These are phyloP conservation scores for Aphelenchoides avenae DNA, from an alignment of 1,140 invertebrate genomes.

Conservation along the genomic window DNA sequence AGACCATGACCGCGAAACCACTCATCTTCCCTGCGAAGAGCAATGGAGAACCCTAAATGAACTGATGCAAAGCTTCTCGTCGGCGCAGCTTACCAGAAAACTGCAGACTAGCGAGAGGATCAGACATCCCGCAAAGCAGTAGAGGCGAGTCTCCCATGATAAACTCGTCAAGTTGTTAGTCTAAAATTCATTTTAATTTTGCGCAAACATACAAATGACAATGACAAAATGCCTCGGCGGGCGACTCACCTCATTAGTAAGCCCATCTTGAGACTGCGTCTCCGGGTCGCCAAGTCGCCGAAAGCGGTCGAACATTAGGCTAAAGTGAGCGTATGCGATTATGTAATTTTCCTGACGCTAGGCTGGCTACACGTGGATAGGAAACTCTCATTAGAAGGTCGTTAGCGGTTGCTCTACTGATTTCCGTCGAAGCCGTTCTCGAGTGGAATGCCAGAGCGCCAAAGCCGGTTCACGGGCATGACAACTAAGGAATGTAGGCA, in stretches of 20 bases:
- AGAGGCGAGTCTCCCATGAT: conserved; percentile 41
- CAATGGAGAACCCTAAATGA: conserved; percentile 32
- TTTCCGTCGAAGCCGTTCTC: no score
- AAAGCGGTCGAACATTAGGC: conserved; percentile 16
- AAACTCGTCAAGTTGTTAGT: conserved; percentile 22
- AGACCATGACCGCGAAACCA: conserved; percentile 35
- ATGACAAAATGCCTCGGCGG: neutral
- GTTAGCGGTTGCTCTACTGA: no score
- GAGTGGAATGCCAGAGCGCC: no score
- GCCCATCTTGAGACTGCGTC: conserved; percentile 10
- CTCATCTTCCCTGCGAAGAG: conserved; percentile 30
- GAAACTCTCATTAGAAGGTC: no score
- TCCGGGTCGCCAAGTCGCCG: conserved; percentile 14
- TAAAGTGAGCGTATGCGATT: no score
- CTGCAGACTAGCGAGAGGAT: conserved; percentile 33
- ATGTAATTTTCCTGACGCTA: no score
- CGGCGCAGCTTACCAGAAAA: conserved; percentile 25
- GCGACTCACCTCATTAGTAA: conserved; percentile 23
- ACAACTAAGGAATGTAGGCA: no score
- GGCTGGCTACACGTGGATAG: no score
- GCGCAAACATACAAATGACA: neutral
- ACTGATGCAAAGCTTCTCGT: neutral
- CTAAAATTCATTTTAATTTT: conserved; percentile 19
- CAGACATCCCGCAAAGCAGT: conserved; percentile 42
- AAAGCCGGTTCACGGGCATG: no score